Evolutionary conservation across 2,888 invertebrate genomes (phyloP), one percentile per base, ranked within the genome.

Genomic region (Aricia artaxerxes): DNA sequence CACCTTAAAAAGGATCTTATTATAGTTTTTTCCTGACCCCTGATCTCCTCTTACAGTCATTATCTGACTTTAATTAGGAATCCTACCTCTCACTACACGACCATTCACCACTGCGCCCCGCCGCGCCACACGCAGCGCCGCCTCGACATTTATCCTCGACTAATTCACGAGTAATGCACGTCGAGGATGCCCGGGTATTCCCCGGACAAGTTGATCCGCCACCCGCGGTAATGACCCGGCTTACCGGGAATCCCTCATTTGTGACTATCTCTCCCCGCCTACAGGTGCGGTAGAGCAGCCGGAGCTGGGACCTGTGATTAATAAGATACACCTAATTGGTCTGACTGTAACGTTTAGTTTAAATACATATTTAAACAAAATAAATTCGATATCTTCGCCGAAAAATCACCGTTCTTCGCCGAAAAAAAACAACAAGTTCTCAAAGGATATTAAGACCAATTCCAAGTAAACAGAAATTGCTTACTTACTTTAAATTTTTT

Each of bases 151-250:
- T 69, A 69, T 69, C 69, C 69, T 38, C 7, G 69, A 16, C 69
- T 69, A 38, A 69, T 69, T 69, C 69, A 69, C 69, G 35, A 69
- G 69, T 24, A 69, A 69, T 35, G 69, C 69, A 16, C 9, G 31
- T 9, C 24, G 61, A 61, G 64, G 11, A 57, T 13, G 35, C 35
- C 16, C 5, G n/a, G 73, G 73, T 40, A 0, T 24, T 82, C 79
- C 60, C 82, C 84, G 84, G 86, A 87, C 87, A 85, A 85, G 81
- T 87, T 86, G 87, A 87, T 85, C 88, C 87, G 77, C 80, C 81
- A 80, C 81, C 72, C 82, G 82, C 85, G 83, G 87, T 87, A 86
- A 86, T 86, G 86, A 86, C 84, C 78, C 83, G 83, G 84, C 84
- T 84, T 83, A 82, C 73, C 73, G 78, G 60, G 81, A 85, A 86